A percentile compares a stretch with the other conserved stretches of the same genome.
phyloP scores from a whole-genome alignment of 2,797 vertebrate genomes.

The Thunnus albacares region DNA sequence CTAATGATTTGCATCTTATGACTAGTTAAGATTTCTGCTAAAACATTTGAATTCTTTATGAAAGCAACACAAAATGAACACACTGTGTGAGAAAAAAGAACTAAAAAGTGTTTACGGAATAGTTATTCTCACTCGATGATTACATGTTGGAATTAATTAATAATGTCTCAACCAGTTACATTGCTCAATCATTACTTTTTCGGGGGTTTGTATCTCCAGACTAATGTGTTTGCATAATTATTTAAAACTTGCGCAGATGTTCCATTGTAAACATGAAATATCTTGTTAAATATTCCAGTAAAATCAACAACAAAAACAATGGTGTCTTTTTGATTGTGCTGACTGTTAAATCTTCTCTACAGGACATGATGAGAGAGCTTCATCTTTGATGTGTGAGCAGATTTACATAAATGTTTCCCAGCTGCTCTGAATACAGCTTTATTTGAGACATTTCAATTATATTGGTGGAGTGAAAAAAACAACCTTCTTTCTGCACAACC shows the following conservation, averaged over 20 bases:
- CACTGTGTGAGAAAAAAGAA: neutral
- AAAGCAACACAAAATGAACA: neutral
- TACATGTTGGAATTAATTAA: neutral
- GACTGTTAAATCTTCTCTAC: neutral
- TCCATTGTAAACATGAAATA: neutral
- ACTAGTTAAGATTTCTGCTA: too few relatives aligned
- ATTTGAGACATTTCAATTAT: conserved; percentile 27
- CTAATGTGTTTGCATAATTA: neutral
- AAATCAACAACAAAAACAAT: too few relatives aligned
- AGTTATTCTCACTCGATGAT: neutral
- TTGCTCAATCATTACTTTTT: neutral
- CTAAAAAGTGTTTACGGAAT: neutral
- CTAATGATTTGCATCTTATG: neutral
- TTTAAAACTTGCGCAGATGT: neutral
- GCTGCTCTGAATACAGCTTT: conserved; percentile 23
- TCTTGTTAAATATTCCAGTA: neutral
- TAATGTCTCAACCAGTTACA: neutral
- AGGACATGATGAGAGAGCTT: conserved; percentile 47
- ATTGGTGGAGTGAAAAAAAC: conserved; percentile 28
- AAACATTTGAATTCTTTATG: neutral
- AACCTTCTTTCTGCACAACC: conserved; percentile 44
- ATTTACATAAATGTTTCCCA: conserved; percentile 31
- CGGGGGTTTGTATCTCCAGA: neutral
- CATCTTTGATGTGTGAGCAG: conserved; percentile 45
- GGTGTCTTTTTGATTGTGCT: neutral